phyloP scores from a whole-genome alignment of 2,888 invertebrate species.

The Epirrhoe alternata region DNA sequence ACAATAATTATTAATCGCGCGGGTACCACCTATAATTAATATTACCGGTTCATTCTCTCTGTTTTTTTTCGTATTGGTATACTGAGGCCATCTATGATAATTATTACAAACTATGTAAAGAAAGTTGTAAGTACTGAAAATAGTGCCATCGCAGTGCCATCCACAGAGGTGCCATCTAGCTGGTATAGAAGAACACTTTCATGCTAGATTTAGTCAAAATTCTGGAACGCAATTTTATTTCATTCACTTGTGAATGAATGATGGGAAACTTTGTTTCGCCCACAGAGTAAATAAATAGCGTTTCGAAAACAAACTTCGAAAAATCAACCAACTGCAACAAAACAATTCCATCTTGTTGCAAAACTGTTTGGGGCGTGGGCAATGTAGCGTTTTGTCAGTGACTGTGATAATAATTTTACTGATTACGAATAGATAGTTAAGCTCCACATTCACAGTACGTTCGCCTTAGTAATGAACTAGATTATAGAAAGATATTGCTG shows the following conservation, averaged over 20 bases:
- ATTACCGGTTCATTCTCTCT: too few relatives aligned
- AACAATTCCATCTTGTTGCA: background rate
- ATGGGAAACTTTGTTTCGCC: background rate
- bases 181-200: background rate
- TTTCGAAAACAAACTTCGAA: background rate
- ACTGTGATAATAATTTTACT: constrained; percentile 58
- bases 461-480: constrained; percentile 62
- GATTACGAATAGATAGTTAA: constrained; percentile 76
- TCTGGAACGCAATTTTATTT: background rate
- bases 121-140: too few relatives aligned
- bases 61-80: too few relatives aligned
- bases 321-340: background rate
- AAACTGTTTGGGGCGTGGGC: constrained; percentile 74
- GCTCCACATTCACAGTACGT: constrained; percentile 42
- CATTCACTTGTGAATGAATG: background rate
- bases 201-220: background rate
- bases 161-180: constrained; percentile 1
- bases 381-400: constrained; percentile 54
- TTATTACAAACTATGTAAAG: too few relatives aligned
- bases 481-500: constrained; percentile 61
- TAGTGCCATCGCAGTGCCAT: too few relatives aligned
- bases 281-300: too few relatives aligned
- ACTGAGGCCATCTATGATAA: too few relatives aligned
- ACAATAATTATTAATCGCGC: too few relatives aligned
- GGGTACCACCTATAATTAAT: too few relatives aligned